Evolutionary conservation across 2,888 invertebrate genomes (phyloP), one percentile per base, ranked within the genome.

Genomic region (Clunio marinus): DNA sequence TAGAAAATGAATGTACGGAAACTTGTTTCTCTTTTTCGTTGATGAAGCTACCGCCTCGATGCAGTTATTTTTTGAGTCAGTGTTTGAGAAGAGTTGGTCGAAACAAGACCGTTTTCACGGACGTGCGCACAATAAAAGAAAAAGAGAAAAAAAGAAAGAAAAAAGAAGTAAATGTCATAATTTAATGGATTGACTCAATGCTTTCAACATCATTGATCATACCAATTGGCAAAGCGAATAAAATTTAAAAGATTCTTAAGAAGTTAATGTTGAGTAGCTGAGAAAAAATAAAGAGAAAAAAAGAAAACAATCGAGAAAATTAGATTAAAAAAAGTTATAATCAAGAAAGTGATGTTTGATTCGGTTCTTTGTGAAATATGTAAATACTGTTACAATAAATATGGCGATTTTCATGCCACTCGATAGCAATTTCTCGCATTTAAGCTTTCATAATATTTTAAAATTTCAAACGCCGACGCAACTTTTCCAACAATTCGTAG

Each of bases 351-450:
- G 22, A 51, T 51, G 51, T 51, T 17, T 17, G 22, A 17, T 5
- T 51, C 22, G 51, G 10, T 51, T 51, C 17, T 17, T 51, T 4
- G 17, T 51, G 51, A 8, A 51, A 51, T 51, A 22, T 51, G 51
- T 51, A 51, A 20, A 51, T 17, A 22, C 51, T n/a, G 22, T 51
- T 7, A 32, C 59, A 25, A 27, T 27, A 46, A 63, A 37, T 24
- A 63, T 63, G 63, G 63, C 63, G 41, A 45, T 63, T 25, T 46
- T 63, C 22, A 63, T 63, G 63, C 63, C 63, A 63, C 37, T 37
- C 25, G 63, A 63, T 27, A 63, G 24, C 22, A 63, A 28, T 15
- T 15, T 45, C 4, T 3, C 45, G 45, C 45, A 45, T 20, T 63
- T 63, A 20, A 63, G 27, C 28, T n/a, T 63, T 13, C 45, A 28